These are phyloP conservation scores for Sebastolobus alascanus DNA, from an alignment of 2,797 vertebrate genomes.

Conservation along the genomic window DNA sequence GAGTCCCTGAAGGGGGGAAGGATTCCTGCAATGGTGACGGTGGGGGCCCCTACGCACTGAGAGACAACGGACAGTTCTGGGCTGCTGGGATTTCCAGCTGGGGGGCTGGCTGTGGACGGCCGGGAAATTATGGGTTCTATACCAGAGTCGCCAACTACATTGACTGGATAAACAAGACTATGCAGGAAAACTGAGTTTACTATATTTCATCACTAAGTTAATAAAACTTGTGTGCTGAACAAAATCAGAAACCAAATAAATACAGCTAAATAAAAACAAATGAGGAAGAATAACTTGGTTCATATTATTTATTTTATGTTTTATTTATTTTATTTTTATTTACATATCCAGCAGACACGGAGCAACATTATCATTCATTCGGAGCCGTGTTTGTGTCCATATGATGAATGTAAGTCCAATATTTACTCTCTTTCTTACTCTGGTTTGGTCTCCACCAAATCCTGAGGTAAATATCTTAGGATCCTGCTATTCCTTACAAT, in stretches of 20 bases:
- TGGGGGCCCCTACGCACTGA: conserved; percentile 64
- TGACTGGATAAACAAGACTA: too few relatives aligned
- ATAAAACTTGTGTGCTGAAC: not conserved
- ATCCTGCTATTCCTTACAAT: not conserved
- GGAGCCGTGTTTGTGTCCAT: not conserved
- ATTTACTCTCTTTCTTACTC: not conserved
- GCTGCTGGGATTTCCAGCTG: conserved; percentile 81
- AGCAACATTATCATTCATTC: not conserved
- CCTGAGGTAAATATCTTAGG: not conserved
- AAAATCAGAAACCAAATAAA: not conserved
- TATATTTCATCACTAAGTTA: not conserved
- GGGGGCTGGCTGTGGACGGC: conserved; percentile 58
- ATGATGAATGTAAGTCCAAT: not conserved
- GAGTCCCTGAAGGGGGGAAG: conserved; percentile 54
- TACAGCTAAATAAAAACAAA: not conserved
- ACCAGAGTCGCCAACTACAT: too few relatives aligned
- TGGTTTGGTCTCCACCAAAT: not conserved
- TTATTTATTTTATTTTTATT: not conserved
- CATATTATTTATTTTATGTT: not conserved
- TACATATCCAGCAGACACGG: not conserved
- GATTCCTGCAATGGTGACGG: conserved; percentile 75
- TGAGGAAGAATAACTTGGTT: not conserved
- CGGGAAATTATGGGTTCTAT: not conserved
- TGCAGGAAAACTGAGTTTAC: not conserved
- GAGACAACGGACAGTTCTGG: conserved; percentile 38